Percentiles rank a stretch among this genome's conserved stretches.
Evolutionary conservation across 2,888 invertebrate genomes (phyloP).

Genomic region (Ommatoiulus sabulosus): DNA sequence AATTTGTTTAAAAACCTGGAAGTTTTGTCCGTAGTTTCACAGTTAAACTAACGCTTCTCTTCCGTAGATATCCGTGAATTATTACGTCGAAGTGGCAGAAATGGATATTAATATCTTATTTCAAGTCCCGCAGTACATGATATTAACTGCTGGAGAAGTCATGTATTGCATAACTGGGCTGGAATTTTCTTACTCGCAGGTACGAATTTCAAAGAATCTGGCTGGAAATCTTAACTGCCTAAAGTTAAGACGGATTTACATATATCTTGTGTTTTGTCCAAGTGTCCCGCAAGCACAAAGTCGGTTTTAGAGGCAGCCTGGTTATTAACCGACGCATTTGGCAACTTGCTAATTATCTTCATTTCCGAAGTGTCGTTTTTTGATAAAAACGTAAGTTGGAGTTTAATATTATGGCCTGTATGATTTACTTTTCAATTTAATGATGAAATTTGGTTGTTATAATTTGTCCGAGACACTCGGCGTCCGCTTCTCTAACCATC

Average conservation of each 20-base stretch:
- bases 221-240: too few relatives aligned
- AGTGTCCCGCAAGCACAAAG: slow-evolving; percentile 91
- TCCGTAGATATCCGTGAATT: neutral
- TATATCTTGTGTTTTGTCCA: neutral
- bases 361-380: slow-evolving; percentile 84
- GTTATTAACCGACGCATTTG: slow-evolving; percentile 92
- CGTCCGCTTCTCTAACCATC: too few relatives aligned
- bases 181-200: slow-evolving; percentile 94
- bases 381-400: slow-evolving; percentile 75
- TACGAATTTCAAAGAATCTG: slow-evolving; percentile 63
- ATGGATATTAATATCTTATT: slow-evolving; percentile 84
- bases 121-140: slow-evolving; percentile 91
- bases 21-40: neutral
- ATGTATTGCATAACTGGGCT: slow-evolving; percentile 97
- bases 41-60: neutral
- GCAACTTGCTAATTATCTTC: slow-evolving; percentile 91
- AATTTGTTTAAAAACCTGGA: neutral
- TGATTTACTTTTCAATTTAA: neutral
- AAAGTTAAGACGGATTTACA: neutral
- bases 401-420: neutral
- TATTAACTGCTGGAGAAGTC: slow-evolving; percentile 93
- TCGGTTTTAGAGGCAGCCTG: slow-evolving; percentile 92
- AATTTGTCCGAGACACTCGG: too few relatives aligned
- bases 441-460: too few relatives aligned
- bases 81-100: slow-evolving; percentile 65